Evolutionary conservation across 2,888 invertebrate genomes (phyloP).

Genomic region (Chaetoderma sp.): DNA sequence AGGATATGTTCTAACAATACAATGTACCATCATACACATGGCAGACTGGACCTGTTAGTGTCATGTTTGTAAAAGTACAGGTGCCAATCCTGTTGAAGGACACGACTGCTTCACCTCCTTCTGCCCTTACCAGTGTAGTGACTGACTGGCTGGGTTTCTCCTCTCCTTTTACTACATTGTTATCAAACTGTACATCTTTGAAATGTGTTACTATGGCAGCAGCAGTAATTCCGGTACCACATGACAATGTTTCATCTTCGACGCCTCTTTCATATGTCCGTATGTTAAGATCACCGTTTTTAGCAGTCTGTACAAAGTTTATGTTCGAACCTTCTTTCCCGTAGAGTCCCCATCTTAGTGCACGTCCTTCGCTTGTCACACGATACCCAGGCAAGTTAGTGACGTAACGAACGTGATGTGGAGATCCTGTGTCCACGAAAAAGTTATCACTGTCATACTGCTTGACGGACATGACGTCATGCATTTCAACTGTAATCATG

Average conservation of each 20-base stretch:
- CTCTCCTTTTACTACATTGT: neutral
- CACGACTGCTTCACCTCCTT: slow-evolving; percentile 28
- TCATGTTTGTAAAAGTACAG: slow-evolving; percentile 16
- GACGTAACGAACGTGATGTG: slow-evolving; percentile 43
- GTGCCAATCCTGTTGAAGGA: slow-evolving; percentile 3
- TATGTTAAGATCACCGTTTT: slow-evolving; percentile 10
- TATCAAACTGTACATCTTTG: neutral
- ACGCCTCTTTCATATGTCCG: slow-evolving; percentile 48
- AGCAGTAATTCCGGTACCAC: slow-evolving; percentile 48
- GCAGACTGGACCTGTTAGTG: slow-evolving; percentile 27
- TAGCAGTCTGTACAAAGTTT: slow-evolving; percentile 33
- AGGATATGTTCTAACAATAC: too few species aligned
- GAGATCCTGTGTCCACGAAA: slow-evolving; percentile 43
- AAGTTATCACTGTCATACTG: slow-evolving; percentile 20
- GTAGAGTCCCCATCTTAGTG: slow-evolving; percentile 25
- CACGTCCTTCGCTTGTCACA: slow-evolving; percentile 27
- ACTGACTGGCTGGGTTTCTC: neutral
- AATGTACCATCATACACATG: slow-evolving; percentile 37
- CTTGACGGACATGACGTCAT: neutral
- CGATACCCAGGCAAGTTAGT: slow-evolving; percentile 19
- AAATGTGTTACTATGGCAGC: slow-evolving; percentile 27
- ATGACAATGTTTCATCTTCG: slow-evolving; percentile 44
- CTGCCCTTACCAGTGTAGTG: slow-evolving; percentile 4
- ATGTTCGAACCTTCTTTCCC: slow-evolving; percentile 35
- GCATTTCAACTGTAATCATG: slow-evolving; percentile 13